A percentile compares a stretch with the other conserved stretches of the same genome.
Conservation (phyloP, 2,888 invertebrate species). For the Glomeris marginata region DNA sequence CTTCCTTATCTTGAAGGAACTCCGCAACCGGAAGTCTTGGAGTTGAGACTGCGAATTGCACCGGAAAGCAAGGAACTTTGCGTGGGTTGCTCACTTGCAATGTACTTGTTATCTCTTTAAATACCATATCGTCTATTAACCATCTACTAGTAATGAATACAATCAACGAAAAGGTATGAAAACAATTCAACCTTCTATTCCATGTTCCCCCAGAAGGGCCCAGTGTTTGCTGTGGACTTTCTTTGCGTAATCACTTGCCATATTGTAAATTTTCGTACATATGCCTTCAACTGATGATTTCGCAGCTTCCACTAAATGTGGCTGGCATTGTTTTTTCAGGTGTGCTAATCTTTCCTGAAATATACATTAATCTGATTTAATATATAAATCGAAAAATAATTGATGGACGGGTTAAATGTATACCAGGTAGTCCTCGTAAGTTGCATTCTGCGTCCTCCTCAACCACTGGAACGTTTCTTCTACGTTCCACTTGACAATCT, state of each 20-base stretch:
- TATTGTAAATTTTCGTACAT: conserved; percentile 80
- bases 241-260: conserved; percentile 79
- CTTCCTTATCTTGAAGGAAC: conserved; percentile 43
- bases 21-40: conserved; percentile 74
- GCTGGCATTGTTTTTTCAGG: conserved; percentile 86
- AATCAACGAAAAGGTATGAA: conserved; percentile 5
- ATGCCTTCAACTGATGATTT: conserved; percentile 90
- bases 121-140: conserved; percentile 6
- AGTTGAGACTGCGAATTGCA: conserved; percentile 73
- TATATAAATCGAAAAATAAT: no score
- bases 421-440: conserved; percentile 76
- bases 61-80: conserved; percentile 90
- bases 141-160: background rate
- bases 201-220: conserved; percentile 70
- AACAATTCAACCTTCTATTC: conserved; percentile 41
- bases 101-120: conserved; percentile 23
- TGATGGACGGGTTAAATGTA: conserved; percentile 15
- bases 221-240: conserved; percentile 79
- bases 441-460: conserved; percentile 78
- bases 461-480: conserved; percentile 96
- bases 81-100: conserved; percentile 52
- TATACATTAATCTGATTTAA: background rate
- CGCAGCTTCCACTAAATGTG: conserved; percentile 85
- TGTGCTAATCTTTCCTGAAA: conserved; percentile 61
- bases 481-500: conserved; percentile 97